Base-by-base conservation (phyloP, 92 coral and sea anemone species). In the Chrysogorgia sp. region DNA sequence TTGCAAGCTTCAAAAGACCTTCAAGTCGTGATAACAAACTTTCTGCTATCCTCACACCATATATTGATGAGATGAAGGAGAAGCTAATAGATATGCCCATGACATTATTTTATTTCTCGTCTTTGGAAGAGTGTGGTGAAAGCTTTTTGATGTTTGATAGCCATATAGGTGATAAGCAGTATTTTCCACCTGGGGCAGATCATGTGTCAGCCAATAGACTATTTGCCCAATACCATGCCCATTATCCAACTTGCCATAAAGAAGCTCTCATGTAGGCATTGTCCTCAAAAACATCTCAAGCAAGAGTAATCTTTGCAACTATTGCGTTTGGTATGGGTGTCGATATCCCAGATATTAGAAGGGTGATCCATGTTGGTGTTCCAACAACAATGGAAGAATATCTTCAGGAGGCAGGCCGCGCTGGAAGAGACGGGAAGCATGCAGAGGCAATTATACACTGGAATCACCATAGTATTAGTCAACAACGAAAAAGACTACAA, bases 401-500 rank as follows among this genome's bases (percentile, higher is more conserved):
- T 52, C 25, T 62, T 29, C 83, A 78, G 47, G 75, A 78, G 59
- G 53, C 47, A 35, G 83, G 75, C 7, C 62, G 83, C 47, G 83
- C 83, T 14, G 83, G 83, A 30, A 78, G 83, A 64, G 75, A 78
- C 63, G 60, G 64, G n/a, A 63, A 78, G 74, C 75, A 59, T 34
- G 74, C 82, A 40, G 26, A 19, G 22, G 69, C 72, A 59, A 59
- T 24, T 32, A 9, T 77, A 12, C 43, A 59, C 40, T 77, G 28
- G 31, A 77, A 77, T 28, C 8, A 28, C 4, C 41, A 77, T 61
- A 56, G 37, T 40, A 63, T 45, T 41, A 74, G 63, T 33, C 28
- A 33, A 20, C 23, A 29, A 26, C 40, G 45, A 40, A 22, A 63
- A 33, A 40, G 70, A 2, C 33, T 58, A 32, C 64, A 32, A 28